phyloP scores from a whole-genome alignment of 2,797 vertebrate genomes.

The Gallirallus australis region DNA sequence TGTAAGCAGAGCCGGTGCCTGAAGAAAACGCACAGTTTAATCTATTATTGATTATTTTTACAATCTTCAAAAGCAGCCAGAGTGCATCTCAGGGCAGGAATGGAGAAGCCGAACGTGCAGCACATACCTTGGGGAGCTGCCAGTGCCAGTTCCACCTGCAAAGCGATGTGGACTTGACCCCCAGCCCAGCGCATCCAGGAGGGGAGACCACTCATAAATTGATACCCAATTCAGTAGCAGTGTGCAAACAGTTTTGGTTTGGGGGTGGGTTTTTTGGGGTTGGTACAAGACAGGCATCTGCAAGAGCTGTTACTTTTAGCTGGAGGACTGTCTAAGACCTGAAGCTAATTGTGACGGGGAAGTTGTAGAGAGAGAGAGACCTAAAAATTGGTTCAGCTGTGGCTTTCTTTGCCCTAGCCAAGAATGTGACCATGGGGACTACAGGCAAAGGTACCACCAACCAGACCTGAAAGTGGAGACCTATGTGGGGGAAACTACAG shows the following conservation, averaged over 20 bases:
- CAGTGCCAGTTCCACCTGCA: neutral
- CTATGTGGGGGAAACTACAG: neutral
- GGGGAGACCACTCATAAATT: neutral
- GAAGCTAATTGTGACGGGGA: neutral
- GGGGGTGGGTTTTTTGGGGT: fast-evolving
- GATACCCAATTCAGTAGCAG: neutral
- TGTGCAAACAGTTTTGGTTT: neutral
- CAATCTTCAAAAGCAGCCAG: neutral
- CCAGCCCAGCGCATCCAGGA: neutral
- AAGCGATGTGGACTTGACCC: neutral
- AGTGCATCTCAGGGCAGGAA: neutral
- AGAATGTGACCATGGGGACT: neutral
- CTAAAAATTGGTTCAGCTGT: neutral
- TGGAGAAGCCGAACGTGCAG: neutral
- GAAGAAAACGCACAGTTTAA: slow-evolving; percentile 7
- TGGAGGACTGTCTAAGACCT: neutral
- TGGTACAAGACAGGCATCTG: neutral
- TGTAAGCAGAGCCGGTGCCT: neutral
- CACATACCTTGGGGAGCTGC: neutral
- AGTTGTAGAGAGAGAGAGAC: neutral
- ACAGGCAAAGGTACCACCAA: neutral
- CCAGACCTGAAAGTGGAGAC: neutral
- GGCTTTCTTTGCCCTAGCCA: fast-evolving
- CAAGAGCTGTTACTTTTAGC: neutral
- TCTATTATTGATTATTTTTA: slow-evolving; percentile 52